Percentiles rank a stretch among this genome's conserved stretches.
Conservation (phyloP, 2,113 vertebrate genomes). For the Nannobrachium achirus region DNA sequence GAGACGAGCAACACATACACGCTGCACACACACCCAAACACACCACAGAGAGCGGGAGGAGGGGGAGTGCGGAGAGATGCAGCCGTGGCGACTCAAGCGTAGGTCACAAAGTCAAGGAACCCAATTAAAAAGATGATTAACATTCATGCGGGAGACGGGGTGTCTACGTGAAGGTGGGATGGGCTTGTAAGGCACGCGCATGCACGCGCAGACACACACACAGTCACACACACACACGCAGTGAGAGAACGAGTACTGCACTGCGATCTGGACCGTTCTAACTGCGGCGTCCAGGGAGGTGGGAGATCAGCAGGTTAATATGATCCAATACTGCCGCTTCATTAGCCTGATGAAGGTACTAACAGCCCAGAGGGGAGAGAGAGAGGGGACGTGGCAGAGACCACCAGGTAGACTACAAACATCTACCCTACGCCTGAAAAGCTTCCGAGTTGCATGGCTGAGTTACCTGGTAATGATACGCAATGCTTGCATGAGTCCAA, state of each 20-base stretch:
- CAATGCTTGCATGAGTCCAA: too few relatives aligned
- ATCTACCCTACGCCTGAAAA: background rate
- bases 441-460: too few relatives aligned
- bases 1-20: background rate
- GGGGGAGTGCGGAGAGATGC: conserved; percentile 34
- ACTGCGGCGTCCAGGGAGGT: conserved; percentile 63
- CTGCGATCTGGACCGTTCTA: conserved; percentile 54
- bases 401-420: too few relatives aligned
- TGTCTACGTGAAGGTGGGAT: conserved; percentile 47
- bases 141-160: conserved; percentile 67
- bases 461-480: too few relatives aligned
- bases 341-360: conserved; percentile 74
- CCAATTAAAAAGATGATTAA: conserved; percentile 79
- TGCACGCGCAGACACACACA: conserved; percentile 2
- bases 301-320: conserved; percentile 73
- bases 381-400: background rate
- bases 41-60: conserved; percentile 8
- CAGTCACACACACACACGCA: conserved; percentile 26
- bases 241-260: conserved; percentile 42
- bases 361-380: conserved; percentile 46
- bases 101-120: conserved; percentile 71
- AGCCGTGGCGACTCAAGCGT: conserved; percentile 50
- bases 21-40: background rate
- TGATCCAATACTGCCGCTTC: conserved; percentile 69
- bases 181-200: conserved; percentile 18